Evolutionary conservation across 2,797 vertebrate species (phyloP).

Genomic region (Sciaenops ocellatus): DNA sequence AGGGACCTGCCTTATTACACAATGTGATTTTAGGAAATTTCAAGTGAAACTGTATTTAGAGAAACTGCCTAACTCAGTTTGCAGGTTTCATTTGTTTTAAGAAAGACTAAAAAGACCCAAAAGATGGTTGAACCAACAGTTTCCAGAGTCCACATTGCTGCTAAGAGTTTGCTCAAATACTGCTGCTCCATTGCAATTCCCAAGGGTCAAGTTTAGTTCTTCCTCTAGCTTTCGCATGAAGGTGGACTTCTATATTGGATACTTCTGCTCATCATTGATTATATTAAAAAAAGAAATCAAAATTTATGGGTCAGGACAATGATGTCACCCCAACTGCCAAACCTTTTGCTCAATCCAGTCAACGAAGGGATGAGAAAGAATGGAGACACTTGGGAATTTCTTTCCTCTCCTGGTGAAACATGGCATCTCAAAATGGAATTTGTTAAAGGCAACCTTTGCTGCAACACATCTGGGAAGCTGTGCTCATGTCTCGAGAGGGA

Average conservation of each 20-base stretch:
- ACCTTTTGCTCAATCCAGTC: not conserved
- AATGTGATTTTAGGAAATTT: not conserved
- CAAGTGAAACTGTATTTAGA: not conserved
- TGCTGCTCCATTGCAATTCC: conserved; percentile 21
- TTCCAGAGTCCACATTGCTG: conserved; percentile 21
- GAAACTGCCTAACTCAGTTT: not conserved
- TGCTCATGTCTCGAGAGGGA: not conserved
- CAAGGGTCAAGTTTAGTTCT: not conserved
- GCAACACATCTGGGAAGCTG: conserved; percentile 8
- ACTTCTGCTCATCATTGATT: not conserved
- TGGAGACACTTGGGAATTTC: too few relatives aligned
- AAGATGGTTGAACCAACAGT: not conserved
- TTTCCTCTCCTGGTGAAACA: not conserved
- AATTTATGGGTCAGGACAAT: not conserved
- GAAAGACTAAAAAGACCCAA: not conserved
- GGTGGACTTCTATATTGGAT: conserved; percentile 8
- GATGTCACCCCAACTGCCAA: conserved; percentile 34
- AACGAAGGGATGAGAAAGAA: not conserved
- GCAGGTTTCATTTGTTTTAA: conserved; percentile 19
- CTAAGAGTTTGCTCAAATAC: conserved; percentile 16
- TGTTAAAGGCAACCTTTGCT: not conserved
- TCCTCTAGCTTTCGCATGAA: conserved; percentile 5
- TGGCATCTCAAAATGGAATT: not conserved
- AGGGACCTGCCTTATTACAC: conserved; percentile 52
- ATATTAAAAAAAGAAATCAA: not conserved